Evolutionary conservation across 1,140 invertebrate species (phyloP).

Genomic region (Lineus longissimus): DNA sequence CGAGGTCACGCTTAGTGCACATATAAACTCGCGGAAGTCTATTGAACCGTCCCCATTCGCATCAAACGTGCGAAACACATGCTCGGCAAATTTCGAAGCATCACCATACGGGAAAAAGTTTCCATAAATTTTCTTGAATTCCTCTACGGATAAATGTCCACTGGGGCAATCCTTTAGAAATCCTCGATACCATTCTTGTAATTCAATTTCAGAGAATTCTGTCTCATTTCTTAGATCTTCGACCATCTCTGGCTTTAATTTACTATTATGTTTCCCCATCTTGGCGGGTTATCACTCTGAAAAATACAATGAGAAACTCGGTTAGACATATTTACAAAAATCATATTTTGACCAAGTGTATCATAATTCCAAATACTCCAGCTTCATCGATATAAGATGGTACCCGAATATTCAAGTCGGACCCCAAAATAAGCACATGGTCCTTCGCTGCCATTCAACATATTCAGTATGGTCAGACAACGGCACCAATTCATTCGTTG

Average conservation of each 20-base stretch:
- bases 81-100: constrained; percentile 97
- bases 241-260: neutral
- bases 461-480: no score
- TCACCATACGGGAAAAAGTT: constrained; percentile 99
- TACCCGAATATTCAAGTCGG: no score
- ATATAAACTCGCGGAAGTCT: constrained; percentile 96
- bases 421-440: no score
- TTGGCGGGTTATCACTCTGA: no score
- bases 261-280: constrained; percentile 5
- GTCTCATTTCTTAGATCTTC: neutral
- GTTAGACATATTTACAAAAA: no score
- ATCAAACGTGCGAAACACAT: constrained; percentile 97
- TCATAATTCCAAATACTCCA: no score
- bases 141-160: constrained; percentile 91
- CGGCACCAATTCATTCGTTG: no score
- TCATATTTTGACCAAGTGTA: no score
- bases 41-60: constrained; percentile 96
- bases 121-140: constrained; percentile 98
- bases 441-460: no score
- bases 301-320: no score
- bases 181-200: constrained; percentile 72
- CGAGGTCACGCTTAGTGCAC: constrained; percentile 90
- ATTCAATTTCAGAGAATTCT: neutral
- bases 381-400: no score
- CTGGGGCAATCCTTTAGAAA: constrained; percentile 96